These are phyloP conservation scores for Apis laboriosa DNA, from an alignment of 1,140 invertebrate species.

Conservation along the genomic window DNA sequence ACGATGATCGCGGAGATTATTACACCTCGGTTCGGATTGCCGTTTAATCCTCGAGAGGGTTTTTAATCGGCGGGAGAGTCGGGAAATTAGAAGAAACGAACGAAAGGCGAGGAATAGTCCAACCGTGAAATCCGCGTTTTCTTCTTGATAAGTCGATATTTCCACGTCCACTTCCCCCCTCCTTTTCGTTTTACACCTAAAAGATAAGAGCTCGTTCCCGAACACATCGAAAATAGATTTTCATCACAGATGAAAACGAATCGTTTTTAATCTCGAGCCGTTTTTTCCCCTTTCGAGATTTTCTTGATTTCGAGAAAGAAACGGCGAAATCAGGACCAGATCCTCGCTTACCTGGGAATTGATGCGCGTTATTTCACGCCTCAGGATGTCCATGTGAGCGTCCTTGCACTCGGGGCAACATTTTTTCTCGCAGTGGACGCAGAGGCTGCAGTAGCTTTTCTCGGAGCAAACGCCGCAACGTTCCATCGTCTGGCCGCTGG, in stretches of 20 bases:
- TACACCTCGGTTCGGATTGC: background rate
- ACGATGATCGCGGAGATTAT: background rate
- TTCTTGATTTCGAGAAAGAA: no score
- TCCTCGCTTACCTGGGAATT: slow-evolving; percentile 90
- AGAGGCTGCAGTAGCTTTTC: slow-evolving; percentile 93
- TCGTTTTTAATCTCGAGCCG: no score
- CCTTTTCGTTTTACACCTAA: background rate
- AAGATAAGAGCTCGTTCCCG: background rate
- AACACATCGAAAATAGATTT: background rate
- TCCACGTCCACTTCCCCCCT: no score
- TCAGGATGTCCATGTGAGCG: slow-evolving; percentile 96
- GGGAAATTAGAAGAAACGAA: background rate
- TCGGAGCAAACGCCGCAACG: slow-evolving; percentile 95
- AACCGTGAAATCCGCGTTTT: background rate
- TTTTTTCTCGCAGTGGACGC: slow-evolving; percentile 97
- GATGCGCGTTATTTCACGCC: slow-evolving; percentile 95
- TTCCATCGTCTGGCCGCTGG: slow-evolving; percentile 92
- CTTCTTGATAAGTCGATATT: background rate
- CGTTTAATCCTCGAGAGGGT: background rate
- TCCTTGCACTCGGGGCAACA: slow-evolving; percentile 94
- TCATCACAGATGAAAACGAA: no score
- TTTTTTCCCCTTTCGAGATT: no score
- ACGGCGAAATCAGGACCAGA: no score
- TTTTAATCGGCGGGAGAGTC: background rate
- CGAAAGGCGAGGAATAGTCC: background rate